phyloP scores from a whole-genome alignment of 2,888 invertebrate genomes.

The Ptychoptera contaminata region DNA sequence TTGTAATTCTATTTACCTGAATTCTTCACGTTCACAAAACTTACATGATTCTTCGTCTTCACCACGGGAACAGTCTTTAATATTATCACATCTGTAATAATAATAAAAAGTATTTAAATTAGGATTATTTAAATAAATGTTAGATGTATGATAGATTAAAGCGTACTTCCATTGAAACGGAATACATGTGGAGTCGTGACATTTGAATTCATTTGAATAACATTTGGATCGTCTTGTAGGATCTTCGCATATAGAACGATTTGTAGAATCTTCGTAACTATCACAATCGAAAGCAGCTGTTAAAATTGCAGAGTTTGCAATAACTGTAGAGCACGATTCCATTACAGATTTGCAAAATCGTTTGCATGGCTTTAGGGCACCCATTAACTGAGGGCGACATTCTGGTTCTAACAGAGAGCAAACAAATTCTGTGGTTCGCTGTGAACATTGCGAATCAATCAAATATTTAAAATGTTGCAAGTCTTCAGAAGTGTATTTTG shows the following conservation, averaged over 20 bases:
- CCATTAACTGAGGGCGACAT: constrained; percentile 41
- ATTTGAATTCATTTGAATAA: constrained; percentile 37
- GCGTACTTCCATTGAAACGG: constrained; percentile 37
- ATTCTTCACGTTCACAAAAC: constrained; percentile 31
- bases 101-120: neutral
- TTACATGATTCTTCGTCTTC: constrained; percentile 34
- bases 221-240: constrained; percentile 36
- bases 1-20: constrained; percentile 15
- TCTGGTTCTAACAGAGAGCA: constrained; percentile 51
- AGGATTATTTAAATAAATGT: neutral
- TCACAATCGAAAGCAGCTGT: constrained; percentile 42
- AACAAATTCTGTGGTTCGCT: constrained; percentile 41
- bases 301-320: constrained; percentile 37
- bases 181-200: constrained; percentile 42
- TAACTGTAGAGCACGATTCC: constrained; percentile 42
- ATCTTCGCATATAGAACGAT: constrained; percentile 36
- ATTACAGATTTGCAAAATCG: constrained; percentile 47
- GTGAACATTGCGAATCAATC: constrained; percentile 45
- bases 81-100: constrained; percentile 28
- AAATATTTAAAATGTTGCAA: constrained; percentile 42
- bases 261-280: constrained; percentile 38
- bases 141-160: neutral
- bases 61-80: constrained; percentile 31
- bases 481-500: constrained; percentile 17
- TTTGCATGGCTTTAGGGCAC: constrained; percentile 44